Conservation (phyloP, 2,113 vertebrate species). For the Gila orcuttii region DNA sequence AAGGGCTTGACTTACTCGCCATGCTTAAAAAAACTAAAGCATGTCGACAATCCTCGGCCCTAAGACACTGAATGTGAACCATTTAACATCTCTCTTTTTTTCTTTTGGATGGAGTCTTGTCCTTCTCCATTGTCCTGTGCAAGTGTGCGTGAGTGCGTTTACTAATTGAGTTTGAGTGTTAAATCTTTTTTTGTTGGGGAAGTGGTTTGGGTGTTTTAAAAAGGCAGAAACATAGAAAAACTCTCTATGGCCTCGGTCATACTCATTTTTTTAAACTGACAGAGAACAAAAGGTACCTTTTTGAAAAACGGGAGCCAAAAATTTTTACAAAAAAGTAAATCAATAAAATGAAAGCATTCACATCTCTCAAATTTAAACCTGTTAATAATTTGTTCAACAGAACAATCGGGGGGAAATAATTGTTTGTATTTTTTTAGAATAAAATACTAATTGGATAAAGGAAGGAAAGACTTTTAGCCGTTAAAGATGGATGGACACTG, state of each 20-base stretch:
- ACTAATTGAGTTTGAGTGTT: constrained; percentile 65
- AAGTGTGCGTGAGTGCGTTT: constrained; percentile 45
- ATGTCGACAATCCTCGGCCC: background rate
- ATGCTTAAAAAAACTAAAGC: background rate
- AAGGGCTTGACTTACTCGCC: constrained; percentile 12
- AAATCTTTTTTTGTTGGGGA: constrained; percentile 60
- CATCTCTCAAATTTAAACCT: constrained; percentile 65
- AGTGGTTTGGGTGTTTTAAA: constrained; percentile 71
- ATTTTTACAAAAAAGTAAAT: constrained; percentile 19
- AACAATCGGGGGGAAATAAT: constrained; percentile 48
- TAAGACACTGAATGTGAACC: constrained; percentile 68
- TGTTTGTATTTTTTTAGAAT: constrained; percentile 79
- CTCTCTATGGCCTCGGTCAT: constrained; percentile 68
- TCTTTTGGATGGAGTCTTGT: constrained; percentile 69
- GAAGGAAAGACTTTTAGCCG: constrained; percentile 51
- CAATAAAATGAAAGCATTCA: constrained; percentile 43
- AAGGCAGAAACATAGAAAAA: constrained; percentile 68
- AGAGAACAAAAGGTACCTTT: constrained; percentile 53
- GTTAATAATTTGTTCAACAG: constrained; percentile 66
- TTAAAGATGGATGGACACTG: constrained; percentile 64
- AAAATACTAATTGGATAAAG: constrained; percentile 54
- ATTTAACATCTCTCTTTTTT: constrained; percentile 65
- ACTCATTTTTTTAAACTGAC: constrained; percentile 47
- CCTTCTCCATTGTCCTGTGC: constrained; percentile 61
- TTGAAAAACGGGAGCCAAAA: constrained; percentile 71